These are phyloP conservation scores for Cheracebus regulus DNA, from an alignment of 2,797 vertebrate species.

Conservation along the genomic window DNA sequence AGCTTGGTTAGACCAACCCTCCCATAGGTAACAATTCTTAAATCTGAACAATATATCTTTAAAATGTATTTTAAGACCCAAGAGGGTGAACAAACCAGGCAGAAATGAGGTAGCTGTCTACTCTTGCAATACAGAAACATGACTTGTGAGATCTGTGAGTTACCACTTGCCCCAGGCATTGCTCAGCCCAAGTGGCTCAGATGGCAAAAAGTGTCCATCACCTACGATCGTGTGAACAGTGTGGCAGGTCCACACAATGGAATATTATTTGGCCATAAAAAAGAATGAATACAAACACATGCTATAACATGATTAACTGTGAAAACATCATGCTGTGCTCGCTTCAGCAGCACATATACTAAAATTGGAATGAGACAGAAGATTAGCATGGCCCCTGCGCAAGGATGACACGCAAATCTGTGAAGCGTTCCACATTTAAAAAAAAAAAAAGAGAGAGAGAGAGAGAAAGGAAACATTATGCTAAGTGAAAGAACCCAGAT, in stretches of 20 bases:
- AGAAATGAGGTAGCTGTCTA: fast-evolving
- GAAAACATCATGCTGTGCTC: background rate
- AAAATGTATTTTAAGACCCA: background rate
- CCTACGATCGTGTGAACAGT: fast-evolving
- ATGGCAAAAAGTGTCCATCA: background rate
- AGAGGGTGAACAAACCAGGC: background rate
- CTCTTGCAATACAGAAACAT: fast-evolving
- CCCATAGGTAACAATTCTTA: background rate
- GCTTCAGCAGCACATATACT: too few relatives aligned
- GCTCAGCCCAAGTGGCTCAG: background rate
- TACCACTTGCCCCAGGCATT: background rate
- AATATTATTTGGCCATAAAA: background rate
- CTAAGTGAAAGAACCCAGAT: background rate
- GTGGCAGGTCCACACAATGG: fast-evolving
- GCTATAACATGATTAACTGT: background rate
- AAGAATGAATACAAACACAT: background rate
- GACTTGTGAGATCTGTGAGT: fast-evolving
- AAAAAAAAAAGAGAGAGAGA: too few relatives aligned
- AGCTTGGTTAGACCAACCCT: too few relatives aligned
- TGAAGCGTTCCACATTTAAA: too few relatives aligned
- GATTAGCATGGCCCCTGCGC: too few relatives aligned
- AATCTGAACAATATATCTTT: background rate
- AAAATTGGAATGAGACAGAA: too few relatives aligned
- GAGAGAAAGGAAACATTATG: background rate
- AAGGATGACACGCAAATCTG: too few relatives aligned